Base-by-base conservation (phyloP, 2,797 vertebrate genomes). In the Sparus aurata region DNA sequence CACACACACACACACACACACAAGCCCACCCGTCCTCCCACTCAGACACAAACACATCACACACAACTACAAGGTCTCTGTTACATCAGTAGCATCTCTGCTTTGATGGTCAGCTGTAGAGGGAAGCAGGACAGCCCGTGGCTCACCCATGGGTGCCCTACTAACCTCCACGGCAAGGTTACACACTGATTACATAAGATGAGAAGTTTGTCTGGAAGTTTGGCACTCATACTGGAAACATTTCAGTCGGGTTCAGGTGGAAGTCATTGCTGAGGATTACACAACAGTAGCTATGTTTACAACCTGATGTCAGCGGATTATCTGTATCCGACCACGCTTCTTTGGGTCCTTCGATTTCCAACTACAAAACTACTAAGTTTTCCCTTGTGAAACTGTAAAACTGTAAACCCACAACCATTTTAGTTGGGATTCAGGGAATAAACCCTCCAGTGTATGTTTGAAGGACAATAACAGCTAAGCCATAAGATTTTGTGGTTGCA, bases 31-130 rank as follows among this genome's bases (percentile, higher is more conserved):
- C 18, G 5, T 67, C 50, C 78, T 69, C 66, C 69, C 71, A 77
- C 74, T 55, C 60, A 61, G n/a, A 45, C 54, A 57, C 12, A 68
- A 12, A 47, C 58, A 34, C 63, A 67, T 22, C 50, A n/a, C 0
- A n/a, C 0, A 12, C 73, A 66, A 16, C 69, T 69, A 52, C 34
- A 38, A 43, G 73, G 57, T 68, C 57, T 72, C 17, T 38, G 0
- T 75, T 69, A 58, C 63, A 73, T 82, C 70, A 70, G 63, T 22
- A 62, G 1, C 69, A 63, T 77, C 75, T 57, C 38, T 11, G 73
- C 83, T 85, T 67, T 82, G 77, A 82, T 83, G 81, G 86, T 83
- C 81, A 79, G 58, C 64, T 20, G 50, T 27, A 55, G 52, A 76
- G 53, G 46, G 61, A 68, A 49, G 61, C 16, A 47, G 46, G 41